These are phyloP conservation scores for Eilema depressum DNA, from an alignment of 2,888 invertebrate species.

Conservation along the genomic window DNA sequence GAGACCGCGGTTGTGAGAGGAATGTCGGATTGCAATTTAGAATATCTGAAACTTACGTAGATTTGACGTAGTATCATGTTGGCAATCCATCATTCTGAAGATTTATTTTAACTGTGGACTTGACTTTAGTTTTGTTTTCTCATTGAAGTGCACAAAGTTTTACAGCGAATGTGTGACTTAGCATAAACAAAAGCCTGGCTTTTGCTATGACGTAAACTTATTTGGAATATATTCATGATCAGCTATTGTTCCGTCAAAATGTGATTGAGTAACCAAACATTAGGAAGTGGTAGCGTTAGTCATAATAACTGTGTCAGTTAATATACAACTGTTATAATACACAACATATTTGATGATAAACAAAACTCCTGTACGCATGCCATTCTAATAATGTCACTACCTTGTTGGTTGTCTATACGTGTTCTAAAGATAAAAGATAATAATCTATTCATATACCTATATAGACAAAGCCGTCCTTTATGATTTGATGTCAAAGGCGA, in stretches of 20 bases:
- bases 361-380: conserved; percentile 33
- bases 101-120: background rate
- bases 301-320: conserved; percentile 37
- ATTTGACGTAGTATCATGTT: conserved; percentile 20
- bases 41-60: conserved; percentile 23
- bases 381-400: conserved; percentile 42
- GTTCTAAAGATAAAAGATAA: conserved; percentile 36
- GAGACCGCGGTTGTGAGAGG: conserved; percentile 21
- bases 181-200: conserved; percentile 22
- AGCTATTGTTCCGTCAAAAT: conserved; percentile 46
- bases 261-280: conserved; percentile 44
- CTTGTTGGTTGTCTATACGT: conserved; percentile 26
- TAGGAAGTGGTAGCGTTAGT: conserved; percentile 40
- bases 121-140: background rate
- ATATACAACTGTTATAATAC: conserved; percentile 19
- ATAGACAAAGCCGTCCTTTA: conserved; percentile 46
- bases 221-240: conserved; percentile 42
- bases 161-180: conserved; percentile 17
- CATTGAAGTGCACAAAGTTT: conserved; percentile 15
- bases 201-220: conserved; percentile 41
- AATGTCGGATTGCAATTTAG: conserved; percentile 28
- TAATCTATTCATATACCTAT: conserved; percentile 26
- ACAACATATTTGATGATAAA: conserved; percentile 18
- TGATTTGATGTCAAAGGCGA: conserved; percentile 53
- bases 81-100: conserved; percentile 10